Base-by-base conservation (phyloP, 2,888 invertebrate genomes). In the Ariolimax columbianus region DNA sequence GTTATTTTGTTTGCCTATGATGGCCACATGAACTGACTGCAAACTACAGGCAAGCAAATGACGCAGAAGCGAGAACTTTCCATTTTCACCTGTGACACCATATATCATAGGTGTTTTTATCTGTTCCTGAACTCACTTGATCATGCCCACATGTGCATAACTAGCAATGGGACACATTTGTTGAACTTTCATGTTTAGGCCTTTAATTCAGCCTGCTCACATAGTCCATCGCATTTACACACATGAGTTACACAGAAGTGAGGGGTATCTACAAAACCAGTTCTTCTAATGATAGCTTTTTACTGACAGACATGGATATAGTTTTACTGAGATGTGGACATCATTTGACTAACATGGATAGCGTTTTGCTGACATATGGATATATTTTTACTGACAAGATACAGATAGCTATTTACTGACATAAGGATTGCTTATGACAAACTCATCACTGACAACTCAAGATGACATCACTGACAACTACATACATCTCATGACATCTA, bases 241-340 rank as follows among this genome's bases (percentile, higher is more conserved):
- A 77, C 43, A 68, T 43, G 36, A n/a, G 79, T 33, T 81, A 81
- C n/a, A n/a, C 81, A 81, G 70, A 81, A 11, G 70, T 81, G 81
- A 81, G 81, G 81, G 70, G 81, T 51, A 36, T 38, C 36, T 30
- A 26, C 81, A n/a, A 81, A 81, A 81, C 81, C n/a, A 70, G 70
- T 70, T 30, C 70, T 36, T 30, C 51, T 36, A 30, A 26, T 70
- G 81, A 81, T 81, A 51, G 81, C 66, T 33, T 72, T 30, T 63
- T 30, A 30, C 66, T 66, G 66, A 0, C 66, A 66, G 66, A n/a
- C n/a, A n/a, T n/a, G n/a, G n/a, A n/a, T n/a, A n/a, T n/a, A n/a
- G n/a, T n/a, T n/a, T n/a, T n/a, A n/a, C n/a, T n/a, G n/a, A n/a
- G n/a, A n/a, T n/a, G n/a, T n/a, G n/a, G n/a, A n/a, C n/a, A n/a